Conservation (phyloP, 2,888 invertebrate species). For the Spatulosminthurus flaviceps region DNA sequence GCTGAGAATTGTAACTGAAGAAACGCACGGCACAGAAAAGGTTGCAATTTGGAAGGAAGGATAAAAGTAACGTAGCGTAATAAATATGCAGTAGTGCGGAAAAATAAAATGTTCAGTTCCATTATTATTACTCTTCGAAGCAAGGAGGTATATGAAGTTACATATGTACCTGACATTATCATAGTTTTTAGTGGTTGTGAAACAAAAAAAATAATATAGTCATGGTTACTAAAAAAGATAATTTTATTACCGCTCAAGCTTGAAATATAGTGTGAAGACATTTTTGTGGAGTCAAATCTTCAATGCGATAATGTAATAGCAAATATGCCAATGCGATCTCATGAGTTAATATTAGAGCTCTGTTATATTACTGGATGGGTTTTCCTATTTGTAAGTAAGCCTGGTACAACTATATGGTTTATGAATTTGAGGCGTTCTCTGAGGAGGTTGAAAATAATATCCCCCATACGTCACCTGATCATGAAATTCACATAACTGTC, state of each 20-base stretch:
- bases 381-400: no score
- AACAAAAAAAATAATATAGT: neutral
- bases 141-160: neutral
- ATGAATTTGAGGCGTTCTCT: no score
- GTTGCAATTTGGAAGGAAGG: neutral
- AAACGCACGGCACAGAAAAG: neutral
- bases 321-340: no score
- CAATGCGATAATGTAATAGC: neutral
- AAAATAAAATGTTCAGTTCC: neutral
- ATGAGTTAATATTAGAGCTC: no score
- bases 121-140: neutral
- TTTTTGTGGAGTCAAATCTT: neutral
- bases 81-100: constrained; percentile 11
- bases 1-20: neutral
- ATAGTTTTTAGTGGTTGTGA: neutral
- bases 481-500: neutral
- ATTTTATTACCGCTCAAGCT: constrained; percentile 5
- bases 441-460: no score
- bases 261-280: constrained; percentile 1
- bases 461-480: neutral
- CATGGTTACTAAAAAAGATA: neutral
- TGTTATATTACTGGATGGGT: no score
- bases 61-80: neutral
- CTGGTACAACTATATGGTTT: no score
- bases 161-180: neutral